A percentile compares a stretch with the other conserved stretches of the same genome.
phyloP scores from a whole-genome alignment of 2,113 vertebrate genomes.

The Grantiella picta region DNA sequence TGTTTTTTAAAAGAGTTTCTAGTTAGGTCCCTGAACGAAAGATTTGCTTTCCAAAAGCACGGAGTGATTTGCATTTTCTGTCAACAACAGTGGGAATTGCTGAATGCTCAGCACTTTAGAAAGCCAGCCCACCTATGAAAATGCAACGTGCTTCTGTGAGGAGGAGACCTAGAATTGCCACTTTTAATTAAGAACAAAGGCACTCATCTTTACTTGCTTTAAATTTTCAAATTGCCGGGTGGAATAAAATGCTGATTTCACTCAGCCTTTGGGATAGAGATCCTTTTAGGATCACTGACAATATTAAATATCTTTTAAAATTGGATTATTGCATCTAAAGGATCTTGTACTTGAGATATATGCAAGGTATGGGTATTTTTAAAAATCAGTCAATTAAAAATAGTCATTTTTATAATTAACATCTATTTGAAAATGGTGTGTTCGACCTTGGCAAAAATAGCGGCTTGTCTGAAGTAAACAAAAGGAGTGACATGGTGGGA shows the following conservation, averaged over 20 bases:
- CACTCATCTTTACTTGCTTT: conserved; percentile 14
- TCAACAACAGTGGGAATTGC: conserved; percentile 28
- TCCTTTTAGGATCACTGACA: background rate
- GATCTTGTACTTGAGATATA: background rate
- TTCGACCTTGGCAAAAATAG: conserved; percentile 24
- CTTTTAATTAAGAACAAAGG: conserved; percentile 44
- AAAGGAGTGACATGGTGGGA: background rate
- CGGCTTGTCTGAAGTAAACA: background rate
- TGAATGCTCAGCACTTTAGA: conserved; percentile 16
- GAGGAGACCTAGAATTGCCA: conserved; percentile 51
- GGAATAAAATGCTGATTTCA: conserved; percentile 30
- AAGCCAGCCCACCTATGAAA: conserved; percentile 38
- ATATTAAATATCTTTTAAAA: background rate
- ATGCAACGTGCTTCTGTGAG: background rate
- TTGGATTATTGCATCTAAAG: background rate
- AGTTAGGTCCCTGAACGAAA: background rate
- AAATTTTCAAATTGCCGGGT: conserved; percentile 17
- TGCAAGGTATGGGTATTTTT: background rate
- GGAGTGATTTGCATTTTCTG: conserved; percentile 19
- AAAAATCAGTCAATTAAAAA: background rate
- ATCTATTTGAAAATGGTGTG: background rate
- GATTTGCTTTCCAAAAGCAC: conserved; percentile 5
- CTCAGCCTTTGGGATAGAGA: background rate
- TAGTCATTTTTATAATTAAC: background rate
- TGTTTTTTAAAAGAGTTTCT: background rate